Evolutionary conservation across 2,113 vertebrate species (phyloP), one percentile per base, ranked within the genome.

Genomic region (Calyptomena viridis): DNA sequence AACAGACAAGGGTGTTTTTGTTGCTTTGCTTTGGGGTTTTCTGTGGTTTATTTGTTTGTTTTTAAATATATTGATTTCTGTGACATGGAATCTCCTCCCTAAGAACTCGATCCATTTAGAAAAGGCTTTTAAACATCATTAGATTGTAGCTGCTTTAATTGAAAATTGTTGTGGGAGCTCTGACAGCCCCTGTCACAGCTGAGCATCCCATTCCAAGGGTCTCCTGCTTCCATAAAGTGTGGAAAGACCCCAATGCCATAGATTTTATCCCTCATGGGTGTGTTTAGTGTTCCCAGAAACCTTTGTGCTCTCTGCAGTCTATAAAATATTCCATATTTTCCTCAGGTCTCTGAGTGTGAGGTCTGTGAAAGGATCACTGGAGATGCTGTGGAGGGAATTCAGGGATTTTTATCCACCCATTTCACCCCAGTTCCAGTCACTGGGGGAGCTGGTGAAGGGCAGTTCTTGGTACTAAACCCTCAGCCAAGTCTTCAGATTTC

Each of bases 181-280:
- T 87, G 64, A 9, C 14, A 39, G 62, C 4, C 68, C 35, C 35
- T 39, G 23, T 42, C 55, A 37, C 12, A 0, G 16, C 60, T 16
- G 47, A 69, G 78, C 47, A 5, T 59, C 40, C 1, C 6, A 1
- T 49, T 81, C 50, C 62, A 14, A 0, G 2, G 5, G 55, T 37
- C 35, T 37, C 14, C 50, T 46, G n/a, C 11, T 71, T 10, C 6
- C 22, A 5, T 14, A 14, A 44, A 2, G 8, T 6, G n/a, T 44
- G 31, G 5, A 3, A 85, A 62, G 25, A 46, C 30, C 69, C 75
- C 47, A 3, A 0, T 8, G 12, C 39, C 6, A 11, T 4, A 2
- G n/a, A 1, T 4, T 19, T 23, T 9, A 12, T 46, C 59, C 44
- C 39, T 40, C 15, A 11, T 52, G 78, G n/a, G 9, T 1, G 0